These are phyloP conservation scores for Apostichopus parvimensis DNA, from an alignment of 35 echinoderm and acorn worm species.

Conservation along the genomic window DNA sequence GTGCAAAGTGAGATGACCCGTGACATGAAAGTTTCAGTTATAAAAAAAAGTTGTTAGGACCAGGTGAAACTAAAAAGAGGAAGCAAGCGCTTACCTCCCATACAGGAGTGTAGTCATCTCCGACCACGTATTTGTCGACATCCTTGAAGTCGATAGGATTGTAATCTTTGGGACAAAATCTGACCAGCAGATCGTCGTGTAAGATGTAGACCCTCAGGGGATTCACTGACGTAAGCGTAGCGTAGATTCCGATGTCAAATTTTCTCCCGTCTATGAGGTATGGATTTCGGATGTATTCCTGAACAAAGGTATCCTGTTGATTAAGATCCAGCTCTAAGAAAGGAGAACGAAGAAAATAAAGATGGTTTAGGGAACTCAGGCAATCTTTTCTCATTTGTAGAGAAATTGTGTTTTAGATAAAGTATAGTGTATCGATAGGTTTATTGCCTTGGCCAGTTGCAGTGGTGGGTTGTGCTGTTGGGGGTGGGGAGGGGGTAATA, in stretches of 20 bases:
- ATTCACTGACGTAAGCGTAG: conserved; percentile 73
- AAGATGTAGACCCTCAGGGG: conserved; percentile 83
- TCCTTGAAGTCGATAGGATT: conserved; percentile 70
- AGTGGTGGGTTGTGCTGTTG: no score
- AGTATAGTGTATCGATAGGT: no score
- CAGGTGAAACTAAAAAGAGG: background rate
- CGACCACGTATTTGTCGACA: conserved; percentile 87
- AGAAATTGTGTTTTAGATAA: background rate
- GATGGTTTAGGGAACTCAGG: no score
- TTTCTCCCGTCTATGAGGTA: conserved; percentile 87
- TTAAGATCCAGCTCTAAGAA: conserved; percentile 73
- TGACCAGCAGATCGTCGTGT: conserved; percentile 77
- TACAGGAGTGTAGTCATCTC: conserved; percentile 93
- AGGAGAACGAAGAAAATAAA: background rate
- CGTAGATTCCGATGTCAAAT: conserved; percentile 91
- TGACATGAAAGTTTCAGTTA: no score
- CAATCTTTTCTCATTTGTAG: background rate
- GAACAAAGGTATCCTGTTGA: conserved; percentile 74
- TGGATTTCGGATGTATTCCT: conserved; percentile 83
- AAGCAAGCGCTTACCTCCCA: conserved; percentile 70
- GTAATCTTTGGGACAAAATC: conserved; percentile 86
- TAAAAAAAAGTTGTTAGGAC: no score
- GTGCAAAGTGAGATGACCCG: no score
- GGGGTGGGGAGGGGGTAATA: no score
- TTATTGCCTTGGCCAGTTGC: no score